Conservation (phyloP, 2,113 vertebrate genomes). For the Scortum barcoo region DNA sequence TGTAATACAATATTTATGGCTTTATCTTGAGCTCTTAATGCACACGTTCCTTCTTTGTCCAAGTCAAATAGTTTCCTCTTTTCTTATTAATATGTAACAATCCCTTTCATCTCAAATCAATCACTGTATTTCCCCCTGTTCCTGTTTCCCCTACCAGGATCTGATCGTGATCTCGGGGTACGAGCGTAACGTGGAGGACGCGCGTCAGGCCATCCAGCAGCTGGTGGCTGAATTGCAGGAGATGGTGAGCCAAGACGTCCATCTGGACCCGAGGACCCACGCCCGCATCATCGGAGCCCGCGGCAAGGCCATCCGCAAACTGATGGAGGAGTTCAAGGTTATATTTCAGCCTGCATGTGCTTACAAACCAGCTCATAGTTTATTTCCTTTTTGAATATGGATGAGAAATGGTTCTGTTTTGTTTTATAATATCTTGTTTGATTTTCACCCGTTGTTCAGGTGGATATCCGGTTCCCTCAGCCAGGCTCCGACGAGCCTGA, state of each 20-base stretch:
- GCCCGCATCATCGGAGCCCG: slow-evolving; percentile 88
- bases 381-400: background rate
- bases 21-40: background rate
- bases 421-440: background rate
- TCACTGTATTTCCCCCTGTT: background rate
- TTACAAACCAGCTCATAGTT: background rate
- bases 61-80: too few species aligned
- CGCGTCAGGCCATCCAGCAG: slow-evolving; percentile 83
- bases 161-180: slow-evolving; percentile 87
- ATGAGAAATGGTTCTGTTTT: background rate
- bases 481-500: slow-evolving; percentile 86
- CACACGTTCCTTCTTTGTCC: background rate
- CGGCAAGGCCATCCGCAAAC: slow-evolving; percentile 87
- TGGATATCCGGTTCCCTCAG: slow-evolving; percentile 88
- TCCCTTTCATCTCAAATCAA: too few species aligned
- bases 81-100: background rate
- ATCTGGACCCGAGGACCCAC: slow-evolving; percentile 87
- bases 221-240: slow-evolving; percentile 87
- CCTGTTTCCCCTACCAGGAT: slow-evolving; percentile 72
- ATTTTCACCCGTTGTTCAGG: slow-evolving; percentile 66
- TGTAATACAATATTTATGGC: too few species aligned
- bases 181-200: slow-evolving; percentile 85
- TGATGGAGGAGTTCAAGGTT: slow-evolving; percentile 91
- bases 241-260: slow-evolving; percentile 87
- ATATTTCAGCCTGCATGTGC: background rate